phyloP scores from a whole-genome alignment of 1,140 invertebrate species.

The Drosophila nikananu region DNA sequence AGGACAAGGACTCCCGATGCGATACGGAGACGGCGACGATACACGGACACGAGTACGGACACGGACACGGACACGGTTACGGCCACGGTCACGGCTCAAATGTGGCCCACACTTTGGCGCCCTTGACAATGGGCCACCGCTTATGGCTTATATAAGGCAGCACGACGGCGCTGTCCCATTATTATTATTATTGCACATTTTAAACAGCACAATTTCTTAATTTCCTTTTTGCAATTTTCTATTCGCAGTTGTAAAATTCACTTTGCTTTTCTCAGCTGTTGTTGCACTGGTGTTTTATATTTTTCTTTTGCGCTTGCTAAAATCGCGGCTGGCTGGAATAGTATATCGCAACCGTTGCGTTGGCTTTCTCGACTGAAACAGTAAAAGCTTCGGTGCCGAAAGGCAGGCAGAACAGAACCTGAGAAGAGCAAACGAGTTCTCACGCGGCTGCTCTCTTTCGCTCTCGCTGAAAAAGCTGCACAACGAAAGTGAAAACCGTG shows the following conservation, averaged over 20 bases:
- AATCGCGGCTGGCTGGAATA: conserved; percentile 31
- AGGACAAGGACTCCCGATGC: conserved; percentile 69
- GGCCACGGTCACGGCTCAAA: conserved; percentile 55
- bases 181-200: conserved; percentile 58
- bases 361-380: conserved; percentile 78
- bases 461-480: conserved; percentile 58
- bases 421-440: conserved; percentile 16
- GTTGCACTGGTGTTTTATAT: conserved; percentile 23
- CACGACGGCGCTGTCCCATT: conserved; percentile 44
- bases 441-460: conserved; percentile 24
- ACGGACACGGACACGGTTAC: conserved; percentile 20
- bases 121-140: conserved; percentile 54
- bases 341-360: conserved; percentile 69
- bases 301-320: conserved; percentile 35
- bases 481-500: conserved; percentile 80
- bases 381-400: conserved; percentile 50
- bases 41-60: conserved; percentile 31
- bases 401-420: conserved; percentile 57
- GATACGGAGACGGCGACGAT: conserved; percentile 14
- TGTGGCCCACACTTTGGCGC: conserved; percentile 53
- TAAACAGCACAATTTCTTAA: conserved; percentile 10
- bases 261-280: conserved; percentile 17
- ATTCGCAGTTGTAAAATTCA: conserved; percentile 9
- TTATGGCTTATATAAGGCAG: conserved; percentile 49
- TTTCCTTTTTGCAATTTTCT: conserved; percentile 2